Evolutionary conservation across 2,113 vertebrate species (phyloP), one percentile per base, ranked within the genome.

Genomic region (Chaetodon auriga): DNA sequence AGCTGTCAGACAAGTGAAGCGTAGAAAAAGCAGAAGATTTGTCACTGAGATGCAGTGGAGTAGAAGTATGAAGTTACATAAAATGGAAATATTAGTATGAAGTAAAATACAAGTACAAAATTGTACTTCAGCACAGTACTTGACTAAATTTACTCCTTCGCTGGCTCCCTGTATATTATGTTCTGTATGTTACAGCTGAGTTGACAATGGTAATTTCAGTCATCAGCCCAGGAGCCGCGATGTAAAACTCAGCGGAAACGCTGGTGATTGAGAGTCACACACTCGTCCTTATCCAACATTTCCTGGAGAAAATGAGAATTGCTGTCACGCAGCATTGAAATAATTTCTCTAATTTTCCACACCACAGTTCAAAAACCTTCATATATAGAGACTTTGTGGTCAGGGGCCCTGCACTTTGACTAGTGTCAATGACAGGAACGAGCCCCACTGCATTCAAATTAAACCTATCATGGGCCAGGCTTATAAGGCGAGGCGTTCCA

Each of bases 271-370:
- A 19, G 19, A 21, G 51, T n/a, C 51, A 25, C 23, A 25, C 7
- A 46, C 14, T 80, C 10, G 1, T 60, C 62, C 25, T 83, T 66
- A 60, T 73, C 64, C 64, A 61, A 57, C 72, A 62, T 71, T 69
- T 88, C 77, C 74, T 43, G 36, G 35, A 63, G 43, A 78, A 81
- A 85, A 78, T 36, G 48, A 79, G 58, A 78, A 41, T 38, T 54
- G 57, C 53, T 65, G 81, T 66, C 30, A 45, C 23, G 46, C 72
- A 49, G 57, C 55, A 57, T 38, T 83, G 62, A 64, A 82, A 68
- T 65, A 78, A 84, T 30, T 23, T 76, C 75, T 81, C 38, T 74
- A 81, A 87, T 84, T 83, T 87, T 88, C 71, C 82, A 85, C 81
- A 75, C 61, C 45, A 55, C 71, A 48, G 66, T 81, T 81, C 70